These are phyloP conservation scores for Anticlea derivata DNA, from an alignment of 2,888 invertebrate genomes.

Conservation along the genomic window DNA sequence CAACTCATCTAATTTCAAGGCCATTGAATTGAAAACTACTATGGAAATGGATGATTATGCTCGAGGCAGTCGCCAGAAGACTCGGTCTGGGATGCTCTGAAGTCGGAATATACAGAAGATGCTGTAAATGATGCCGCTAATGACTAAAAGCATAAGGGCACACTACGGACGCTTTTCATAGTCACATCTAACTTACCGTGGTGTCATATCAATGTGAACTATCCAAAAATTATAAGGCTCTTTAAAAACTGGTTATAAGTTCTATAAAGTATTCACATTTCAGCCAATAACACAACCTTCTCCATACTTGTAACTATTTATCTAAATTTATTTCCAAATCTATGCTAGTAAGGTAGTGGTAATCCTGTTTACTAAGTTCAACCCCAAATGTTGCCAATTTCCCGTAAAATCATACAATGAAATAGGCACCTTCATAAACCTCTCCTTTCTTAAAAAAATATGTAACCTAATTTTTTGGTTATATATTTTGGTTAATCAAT, in stretches of 20 bases:
- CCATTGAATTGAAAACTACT: constrained; percentile 63
- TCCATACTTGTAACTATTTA: not conserved
- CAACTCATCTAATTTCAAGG: constrained; percentile 59
- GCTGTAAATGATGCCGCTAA: constrained; percentile 72
- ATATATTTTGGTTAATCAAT: constrained; percentile 13
- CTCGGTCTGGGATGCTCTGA: constrained; percentile 60
- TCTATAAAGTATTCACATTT: constrained; percentile 63
- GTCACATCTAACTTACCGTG: constrained; percentile 79
- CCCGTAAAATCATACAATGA: not conserved
- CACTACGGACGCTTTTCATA: constrained; percentile 65
- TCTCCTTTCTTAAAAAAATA: not conserved
- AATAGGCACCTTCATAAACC: constrained; percentile 2
- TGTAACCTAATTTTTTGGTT: constrained; percentile 4
- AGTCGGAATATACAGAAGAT: constrained; percentile 59
- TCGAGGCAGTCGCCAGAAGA: constrained; percentile 62
- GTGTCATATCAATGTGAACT: constrained; percentile 68
- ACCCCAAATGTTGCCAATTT: constrained; percentile 6
- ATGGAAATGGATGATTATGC: constrained; percentile 68
- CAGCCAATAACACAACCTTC: constrained; percentile 50
- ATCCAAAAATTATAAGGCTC: constrained; percentile 52
- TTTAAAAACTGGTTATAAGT: constrained; percentile 46
- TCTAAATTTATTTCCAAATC: not conserved
- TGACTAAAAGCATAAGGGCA: constrained; percentile 71
- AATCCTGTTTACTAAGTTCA: constrained; percentile 7
- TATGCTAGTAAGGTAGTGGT: not conserved